Percentiles rank a stretch among this genome's conserved stretches.
Evolutionary conservation across 2,797 vertebrate species (phyloP).

Genomic region (Enteromius unitaeniatus): DNA sequence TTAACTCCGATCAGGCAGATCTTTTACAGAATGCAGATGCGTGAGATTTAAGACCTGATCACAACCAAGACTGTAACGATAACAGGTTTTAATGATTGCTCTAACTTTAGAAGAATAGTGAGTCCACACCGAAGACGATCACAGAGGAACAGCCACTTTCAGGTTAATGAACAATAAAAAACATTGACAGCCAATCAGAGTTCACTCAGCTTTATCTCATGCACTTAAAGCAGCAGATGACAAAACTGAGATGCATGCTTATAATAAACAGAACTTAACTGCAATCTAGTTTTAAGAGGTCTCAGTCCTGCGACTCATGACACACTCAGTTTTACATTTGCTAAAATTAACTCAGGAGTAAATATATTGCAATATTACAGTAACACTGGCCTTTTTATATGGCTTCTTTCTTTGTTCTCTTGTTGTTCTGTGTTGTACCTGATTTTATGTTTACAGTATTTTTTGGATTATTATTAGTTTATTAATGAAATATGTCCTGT

Average conservation of each 20-base stretch:
- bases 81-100: not conserved
- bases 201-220: not conserved
- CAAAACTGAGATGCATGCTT: not conserved
- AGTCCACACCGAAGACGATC: not conserved
- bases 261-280: not conserved
- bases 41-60: not conserved
- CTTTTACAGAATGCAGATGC: not conserved
- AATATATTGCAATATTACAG: not conserved
- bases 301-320: too few species aligned
- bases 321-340: not conserved
- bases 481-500: too few species aligned
- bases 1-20: not conserved
- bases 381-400: not conserved
- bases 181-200: not conserved
- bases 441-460: too few species aligned
- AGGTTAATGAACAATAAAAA: not conserved
- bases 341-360: not conserved
- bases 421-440: too few species aligned
- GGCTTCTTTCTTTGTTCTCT: too few species aligned
- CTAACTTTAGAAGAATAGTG: not conserved
- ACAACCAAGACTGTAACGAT: not conserved
- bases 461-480: too few species aligned
- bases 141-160: not conserved
- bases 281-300: not conserved
- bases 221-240: not conserved